Evolutionary conservation across 2,797 vertebrate species (phyloP).

Genomic region (Chromis chromis): DNA sequence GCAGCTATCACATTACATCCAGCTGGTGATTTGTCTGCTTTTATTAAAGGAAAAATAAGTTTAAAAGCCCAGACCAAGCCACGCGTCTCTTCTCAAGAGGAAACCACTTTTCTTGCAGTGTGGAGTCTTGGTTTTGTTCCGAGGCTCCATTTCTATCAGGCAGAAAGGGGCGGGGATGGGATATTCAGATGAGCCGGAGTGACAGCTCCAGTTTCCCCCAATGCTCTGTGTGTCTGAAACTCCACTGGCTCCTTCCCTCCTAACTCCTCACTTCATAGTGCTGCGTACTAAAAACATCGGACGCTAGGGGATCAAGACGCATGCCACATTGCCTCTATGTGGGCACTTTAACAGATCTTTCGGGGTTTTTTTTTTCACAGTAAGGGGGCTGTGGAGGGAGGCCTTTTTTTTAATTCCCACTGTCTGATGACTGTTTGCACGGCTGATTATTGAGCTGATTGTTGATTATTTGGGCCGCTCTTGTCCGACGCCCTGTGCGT

Average conservation of each 20-base stretch:
- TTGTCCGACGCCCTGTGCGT: constrained; percentile 63
- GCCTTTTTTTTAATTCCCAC: constrained; percentile 68
- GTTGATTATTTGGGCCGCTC: constrained; percentile 71
- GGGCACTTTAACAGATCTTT: constrained; percentile 87
- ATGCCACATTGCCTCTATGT: constrained; percentile 86
- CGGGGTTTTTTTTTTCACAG: constrained; percentile 79
- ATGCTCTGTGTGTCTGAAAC: constrained; percentile 90
- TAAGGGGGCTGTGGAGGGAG: constrained; percentile 79
- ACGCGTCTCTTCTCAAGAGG: background rate
- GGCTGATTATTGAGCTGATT: constrained; percentile 78
- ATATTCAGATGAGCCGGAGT: constrained; percentile 94
- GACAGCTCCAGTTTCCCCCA: constrained; percentile 96
- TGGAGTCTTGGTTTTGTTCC: constrained; percentile 72
- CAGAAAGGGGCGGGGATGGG: constrained; percentile 87
- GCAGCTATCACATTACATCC: background rate
- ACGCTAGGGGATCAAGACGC: constrained; percentile 91
- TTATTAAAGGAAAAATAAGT: background rate
- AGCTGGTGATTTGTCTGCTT: background rate
- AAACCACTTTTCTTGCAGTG: constrained; percentile 60
- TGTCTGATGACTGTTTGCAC: constrained; percentile 78
- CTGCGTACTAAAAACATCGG: constrained; percentile 90
- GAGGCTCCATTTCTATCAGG: constrained; percentile 74
- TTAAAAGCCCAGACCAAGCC: background rate
- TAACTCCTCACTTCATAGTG: constrained; percentile 90
- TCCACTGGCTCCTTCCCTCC: constrained; percentile 90